phyloP scores from a whole-genome alignment of 1,140 invertebrate genomes.

The Atopsyche davidsoni region DNA sequence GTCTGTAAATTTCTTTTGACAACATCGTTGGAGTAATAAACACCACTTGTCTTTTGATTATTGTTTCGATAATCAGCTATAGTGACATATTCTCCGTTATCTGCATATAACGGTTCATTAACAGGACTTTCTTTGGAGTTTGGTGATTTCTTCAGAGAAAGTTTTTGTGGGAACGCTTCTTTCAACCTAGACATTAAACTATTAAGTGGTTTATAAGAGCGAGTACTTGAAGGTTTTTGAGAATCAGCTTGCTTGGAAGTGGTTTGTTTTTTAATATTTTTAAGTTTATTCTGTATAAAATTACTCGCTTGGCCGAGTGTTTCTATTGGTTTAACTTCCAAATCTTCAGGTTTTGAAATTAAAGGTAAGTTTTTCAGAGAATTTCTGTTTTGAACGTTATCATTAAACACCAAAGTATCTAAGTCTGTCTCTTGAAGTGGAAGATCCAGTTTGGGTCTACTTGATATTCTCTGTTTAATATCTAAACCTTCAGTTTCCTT shows the following conservation, averaged over 20 bases:
- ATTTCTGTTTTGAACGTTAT: conserved; percentile 17
- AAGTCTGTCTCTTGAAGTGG: conserved; percentile 35
- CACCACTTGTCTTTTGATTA: conserved; percentile 53
- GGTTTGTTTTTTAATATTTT: conserved; percentile 9
- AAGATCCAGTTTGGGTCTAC: conserved; percentile 45
- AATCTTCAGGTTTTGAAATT: too few species aligned
- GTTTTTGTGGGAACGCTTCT: conserved; percentile 52
- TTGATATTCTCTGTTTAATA: conserved; percentile 26
- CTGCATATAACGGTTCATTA: conserved; percentile 45
- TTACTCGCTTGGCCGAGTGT: conserved; percentile 3
- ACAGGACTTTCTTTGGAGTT: conserved; percentile 42
- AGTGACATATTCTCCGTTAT: conserved; percentile 76
- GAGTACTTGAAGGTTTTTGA: conserved; percentile 4
- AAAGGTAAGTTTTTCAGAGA: too few species aligned
- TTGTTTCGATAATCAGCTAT: conserved; percentile 76
- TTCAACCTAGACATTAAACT: conserved; percentile 59
- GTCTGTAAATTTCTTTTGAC: conserved; percentile 51
- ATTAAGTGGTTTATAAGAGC: conserved; percentile 44
- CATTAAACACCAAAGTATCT: conserved; percentile 29
- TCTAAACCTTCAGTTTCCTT: not conserved
- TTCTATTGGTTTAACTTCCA: too few species aligned
- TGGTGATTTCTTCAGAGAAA: conserved; percentile 46
- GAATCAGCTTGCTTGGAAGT: conserved; percentile 1
- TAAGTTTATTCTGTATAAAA: conserved; percentile 10
- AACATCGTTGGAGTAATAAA: conserved; percentile 53